Percentiles rank a stretch among this genome's conserved stretches.
These are phyloP conservation scores for Aplodontia rufa DNA, from an alignment of 2,113 vertebrate genomes.

Conservation along the genomic window DNA sequence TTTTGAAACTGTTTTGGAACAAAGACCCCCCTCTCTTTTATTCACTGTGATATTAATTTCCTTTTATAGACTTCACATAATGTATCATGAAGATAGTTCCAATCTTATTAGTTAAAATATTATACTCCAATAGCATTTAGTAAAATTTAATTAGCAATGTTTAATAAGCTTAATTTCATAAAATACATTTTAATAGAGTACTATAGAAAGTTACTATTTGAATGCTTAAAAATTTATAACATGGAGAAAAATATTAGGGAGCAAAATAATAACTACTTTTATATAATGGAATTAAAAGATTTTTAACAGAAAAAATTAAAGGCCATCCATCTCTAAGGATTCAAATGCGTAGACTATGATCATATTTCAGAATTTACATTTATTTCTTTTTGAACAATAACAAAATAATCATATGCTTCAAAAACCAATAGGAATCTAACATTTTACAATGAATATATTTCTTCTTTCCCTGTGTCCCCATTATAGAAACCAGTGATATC, in stretches of 20 bases:
- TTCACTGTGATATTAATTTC: background rate
- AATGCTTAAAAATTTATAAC: background rate
- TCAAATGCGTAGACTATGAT: background rate
- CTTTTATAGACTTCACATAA: background rate
- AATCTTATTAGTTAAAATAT: background rate
- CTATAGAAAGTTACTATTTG: background rate
- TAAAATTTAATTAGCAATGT: background rate
- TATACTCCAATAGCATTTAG: background rate
- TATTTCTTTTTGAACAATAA: background rate
- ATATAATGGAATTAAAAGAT: background rate
- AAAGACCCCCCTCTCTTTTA: background rate
- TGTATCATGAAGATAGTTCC: background rate
- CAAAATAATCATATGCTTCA: background rate
- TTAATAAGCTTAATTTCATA: background rate
- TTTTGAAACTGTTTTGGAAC: background rate
- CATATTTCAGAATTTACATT: background rate
- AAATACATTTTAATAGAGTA: background rate
- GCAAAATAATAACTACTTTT: background rate
- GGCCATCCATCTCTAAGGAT: background rate
- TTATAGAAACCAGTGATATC: background rate
- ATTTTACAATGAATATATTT: background rate
- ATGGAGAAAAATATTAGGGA: background rate
- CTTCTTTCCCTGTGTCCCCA: background rate
- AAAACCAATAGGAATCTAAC: background rate
- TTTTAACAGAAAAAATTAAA: background rate